Base-by-base conservation (phyloP, 2,888 invertebrate genomes). In the Spilosoma lubricipeda region DNA sequence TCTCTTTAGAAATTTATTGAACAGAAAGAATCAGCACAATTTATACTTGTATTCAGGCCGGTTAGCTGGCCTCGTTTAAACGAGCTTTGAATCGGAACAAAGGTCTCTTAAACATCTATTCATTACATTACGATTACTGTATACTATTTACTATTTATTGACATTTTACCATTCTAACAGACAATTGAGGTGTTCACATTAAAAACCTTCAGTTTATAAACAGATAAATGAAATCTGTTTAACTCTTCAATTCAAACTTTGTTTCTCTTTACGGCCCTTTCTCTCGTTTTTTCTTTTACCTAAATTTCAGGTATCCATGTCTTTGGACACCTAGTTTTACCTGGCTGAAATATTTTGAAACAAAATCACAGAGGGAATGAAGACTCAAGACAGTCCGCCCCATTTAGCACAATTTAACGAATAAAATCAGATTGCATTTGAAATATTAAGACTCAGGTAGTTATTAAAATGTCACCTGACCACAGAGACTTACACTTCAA, bases 1-100 rank as follows among this genome's bases (percentile, higher is more conserved):
- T 82, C 87, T 88, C 88, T 87, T 90, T 90, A 85, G 82, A 88
- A 89, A 85, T 85, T 78, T 89, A 91, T 91, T 88, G 87, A 88
- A 88, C 85, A 82, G 79, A 81, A 84, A 86, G 85, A 82, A 87
- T 82, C 84, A 74, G 75, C 86, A 65, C 88, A 86, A 90, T 93
- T 90, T 91, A 91, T 90, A 84, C 85, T 86, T 88, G 86, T 89
- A 90, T 90, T 88, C 87, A 88, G 77, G 73, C 76, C 68, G 76
- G 72, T 76, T 79, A 70, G 76, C 85, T 86, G 82, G 80, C 81
- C 80, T 82, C 82, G 82, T 87, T 86, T 83, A 81, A 88, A 87
- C 84, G 81, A 85, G 83, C 80, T 87, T 86, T 86, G 82, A 87
- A 87, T 83, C 80, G 85, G 87, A 87, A 87, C 86, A 88, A 88